These are phyloP conservation scores for Dasyprocta punctata DNA, from an alignment of 2,113 vertebrate genomes.

Conservation along the genomic window DNA sequence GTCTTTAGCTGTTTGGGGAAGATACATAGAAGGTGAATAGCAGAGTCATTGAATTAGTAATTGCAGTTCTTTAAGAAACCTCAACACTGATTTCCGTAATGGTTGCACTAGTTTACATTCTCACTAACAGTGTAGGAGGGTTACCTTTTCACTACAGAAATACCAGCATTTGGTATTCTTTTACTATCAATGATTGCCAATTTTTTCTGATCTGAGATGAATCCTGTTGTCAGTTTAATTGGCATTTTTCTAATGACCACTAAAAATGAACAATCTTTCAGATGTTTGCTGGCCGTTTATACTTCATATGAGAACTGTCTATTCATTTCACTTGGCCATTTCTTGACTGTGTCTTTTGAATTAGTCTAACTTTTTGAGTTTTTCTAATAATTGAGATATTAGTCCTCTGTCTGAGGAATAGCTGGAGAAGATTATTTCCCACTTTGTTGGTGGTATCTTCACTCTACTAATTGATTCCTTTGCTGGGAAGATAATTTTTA, in stretches of 20 bases:
- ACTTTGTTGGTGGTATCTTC: neutral
- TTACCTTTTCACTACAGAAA: neutral
- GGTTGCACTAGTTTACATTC: too few relatives aligned
- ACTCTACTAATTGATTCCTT: neutral
- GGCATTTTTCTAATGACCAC: neutral
- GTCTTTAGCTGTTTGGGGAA: neutral
- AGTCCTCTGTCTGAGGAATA: too few relatives aligned
- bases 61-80: neutral
- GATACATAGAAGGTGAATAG: neutral
- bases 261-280: neutral
- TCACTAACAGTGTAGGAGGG: neutral
- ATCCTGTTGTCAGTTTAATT: neutral
- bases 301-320: neutral
- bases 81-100: too few relatives aligned
- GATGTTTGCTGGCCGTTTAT: neutral
- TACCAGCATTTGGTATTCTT: neutral
- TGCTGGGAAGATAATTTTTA: neutral
- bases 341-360: neutral
- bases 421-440: neutral
- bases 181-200: neutral
- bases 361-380: neutral
- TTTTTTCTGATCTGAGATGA: neutral
- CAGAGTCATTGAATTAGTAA: neutral
- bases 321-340: neutral
- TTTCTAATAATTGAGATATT: neutral